These are phyloP conservation scores for Rhinogobius similis DNA, from an alignment of 2,113 vertebrate species.

Conservation along the genomic window DNA sequence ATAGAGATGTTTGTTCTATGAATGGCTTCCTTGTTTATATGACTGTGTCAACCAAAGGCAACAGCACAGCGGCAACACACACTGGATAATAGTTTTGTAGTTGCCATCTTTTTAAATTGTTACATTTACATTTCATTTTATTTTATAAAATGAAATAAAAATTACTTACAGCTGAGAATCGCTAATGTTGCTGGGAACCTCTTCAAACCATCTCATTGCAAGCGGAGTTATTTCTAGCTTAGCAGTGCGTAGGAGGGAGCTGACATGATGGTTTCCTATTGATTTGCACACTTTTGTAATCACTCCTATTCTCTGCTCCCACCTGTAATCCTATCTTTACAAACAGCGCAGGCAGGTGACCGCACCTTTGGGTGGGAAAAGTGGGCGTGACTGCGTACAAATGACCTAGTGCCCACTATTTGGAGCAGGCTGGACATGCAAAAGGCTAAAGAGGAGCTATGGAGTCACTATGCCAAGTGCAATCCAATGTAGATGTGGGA, in stretches of 20 bases:
- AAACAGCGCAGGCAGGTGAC: too few relatives aligned
- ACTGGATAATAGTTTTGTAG: neutral
- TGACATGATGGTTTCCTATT: slow-evolving; percentile 75
- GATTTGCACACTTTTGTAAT: slow-evolving; percentile 75
- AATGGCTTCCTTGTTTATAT: slow-evolving; percentile 54
- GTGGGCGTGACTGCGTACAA: neutral
- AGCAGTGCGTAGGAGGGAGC: slow-evolving; percentile 64
- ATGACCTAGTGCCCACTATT: neutral
- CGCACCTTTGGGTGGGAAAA: neutral
- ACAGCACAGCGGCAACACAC: neutral
- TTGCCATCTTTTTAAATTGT: neutral
- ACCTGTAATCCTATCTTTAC: slow-evolving; percentile 40
- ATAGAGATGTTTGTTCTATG: slow-evolving; percentile 47
- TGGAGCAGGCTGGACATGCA: too few relatives aligned
- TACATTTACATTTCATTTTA: too few relatives aligned
- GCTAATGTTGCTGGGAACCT: slow-evolving; percentile 66
- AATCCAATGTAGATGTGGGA: slow-evolving; percentile 16
- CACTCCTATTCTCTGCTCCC: slow-evolving; percentile 46
- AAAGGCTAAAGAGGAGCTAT: neutral
- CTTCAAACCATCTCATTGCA: slow-evolving; percentile 65
- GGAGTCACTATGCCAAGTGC: neutral
- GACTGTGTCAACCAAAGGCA: slow-evolving; percentile 8
- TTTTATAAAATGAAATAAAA: too few relatives aligned
- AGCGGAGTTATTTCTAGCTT: slow-evolving; percentile 65
- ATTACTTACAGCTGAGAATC: neutral